Evolutionary conservation across 1,140 invertebrate species (phyloP).

Genomic region (Zophobas morio): DNA sequence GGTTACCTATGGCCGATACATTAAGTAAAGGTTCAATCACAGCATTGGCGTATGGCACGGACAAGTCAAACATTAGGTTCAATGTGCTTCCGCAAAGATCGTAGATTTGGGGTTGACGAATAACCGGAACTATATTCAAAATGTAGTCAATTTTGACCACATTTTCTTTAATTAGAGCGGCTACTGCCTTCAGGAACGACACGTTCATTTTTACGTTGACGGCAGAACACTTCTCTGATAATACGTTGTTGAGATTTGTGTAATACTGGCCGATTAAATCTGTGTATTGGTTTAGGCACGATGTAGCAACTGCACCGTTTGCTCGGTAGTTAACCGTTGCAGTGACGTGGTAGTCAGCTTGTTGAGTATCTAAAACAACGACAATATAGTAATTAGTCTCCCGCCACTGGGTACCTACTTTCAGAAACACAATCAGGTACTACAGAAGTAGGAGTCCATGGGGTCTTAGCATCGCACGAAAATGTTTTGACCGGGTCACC

Average conservation of each 20-base stretch:
- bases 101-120: conserved; percentile 91
- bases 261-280: conserved; percentile 89
- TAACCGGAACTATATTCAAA: conserved; percentile 87
- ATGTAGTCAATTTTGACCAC: conserved; percentile 91
- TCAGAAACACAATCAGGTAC: conserved; percentile 95
- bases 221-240: conserved; percentile 93
- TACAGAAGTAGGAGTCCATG: conserved; percentile 88
- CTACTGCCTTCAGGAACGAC: conserved; percentile 86
- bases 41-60: conserved; percentile 91
- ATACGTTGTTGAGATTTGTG: conserved; percentile 81
- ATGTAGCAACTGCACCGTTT: conserved; percentile 86
- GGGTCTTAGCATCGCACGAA: conserved; percentile 82
- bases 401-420: conserved; percentile 71
- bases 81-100: conserved; percentile 95
- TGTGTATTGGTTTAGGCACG: conserved; percentile 90
- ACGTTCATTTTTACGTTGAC: conserved; percentile 97
- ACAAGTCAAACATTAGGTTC: conserved; percentile 93
- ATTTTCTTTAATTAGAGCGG: conserved; percentile 86
- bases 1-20: conserved; percentile 89
- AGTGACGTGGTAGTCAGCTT: conserved; percentile 93
- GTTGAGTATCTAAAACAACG: conserved; percentile 82
- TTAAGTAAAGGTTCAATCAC: conserved; percentile 92
- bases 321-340: conserved; percentile 91
- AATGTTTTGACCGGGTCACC: conserved; percentile 90
- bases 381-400: background rate